Percentiles rank a stretch among this genome's conserved stretches.
Evolutionary conservation across 2,797 vertebrate species (phyloP).

Genomic region (Podargus strigoides): DNA sequence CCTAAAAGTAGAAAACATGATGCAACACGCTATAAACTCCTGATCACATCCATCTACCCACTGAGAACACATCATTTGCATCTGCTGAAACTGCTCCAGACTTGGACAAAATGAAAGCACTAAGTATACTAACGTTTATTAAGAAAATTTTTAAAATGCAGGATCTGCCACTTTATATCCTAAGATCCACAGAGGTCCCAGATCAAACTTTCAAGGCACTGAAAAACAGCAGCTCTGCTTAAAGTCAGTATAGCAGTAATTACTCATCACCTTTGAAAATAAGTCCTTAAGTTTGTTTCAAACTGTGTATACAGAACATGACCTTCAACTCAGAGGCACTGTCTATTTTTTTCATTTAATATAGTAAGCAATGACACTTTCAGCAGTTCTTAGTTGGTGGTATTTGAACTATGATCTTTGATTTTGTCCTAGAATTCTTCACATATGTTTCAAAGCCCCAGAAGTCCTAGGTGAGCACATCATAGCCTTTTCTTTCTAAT

Average conservation of each 20-base stretch:
- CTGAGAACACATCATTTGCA: neutral
- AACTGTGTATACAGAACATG: neutral
- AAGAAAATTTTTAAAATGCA: neutral
- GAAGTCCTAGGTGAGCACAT: neutral
- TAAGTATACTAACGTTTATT: neutral
- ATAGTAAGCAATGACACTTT: neutral
- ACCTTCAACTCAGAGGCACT: neutral
- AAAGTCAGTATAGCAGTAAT: neutral
- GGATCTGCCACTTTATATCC: neutral
- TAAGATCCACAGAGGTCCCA: neutral
- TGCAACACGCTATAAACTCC: constrained; percentile 4
- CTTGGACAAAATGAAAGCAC: neutral
- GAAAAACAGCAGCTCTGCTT: neutral
- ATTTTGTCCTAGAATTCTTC: neutral
- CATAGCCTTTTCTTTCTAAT: neutral
- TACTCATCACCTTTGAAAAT: neutral
- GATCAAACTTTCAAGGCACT: neutral
- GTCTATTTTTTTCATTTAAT: neutral
- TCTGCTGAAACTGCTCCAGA: neutral
- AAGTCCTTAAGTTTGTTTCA: neutral
- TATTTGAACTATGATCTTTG: neutral
- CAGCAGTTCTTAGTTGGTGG: neutral
- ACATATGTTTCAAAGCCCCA: neutral
- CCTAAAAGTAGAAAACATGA: constrained; percentile 9
- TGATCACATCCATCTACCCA: neutral